These are phyloP conservation scores for Anastatus disparis DNA, from an alignment of 1,140 invertebrate species.

Conservation along the genomic window DNA sequence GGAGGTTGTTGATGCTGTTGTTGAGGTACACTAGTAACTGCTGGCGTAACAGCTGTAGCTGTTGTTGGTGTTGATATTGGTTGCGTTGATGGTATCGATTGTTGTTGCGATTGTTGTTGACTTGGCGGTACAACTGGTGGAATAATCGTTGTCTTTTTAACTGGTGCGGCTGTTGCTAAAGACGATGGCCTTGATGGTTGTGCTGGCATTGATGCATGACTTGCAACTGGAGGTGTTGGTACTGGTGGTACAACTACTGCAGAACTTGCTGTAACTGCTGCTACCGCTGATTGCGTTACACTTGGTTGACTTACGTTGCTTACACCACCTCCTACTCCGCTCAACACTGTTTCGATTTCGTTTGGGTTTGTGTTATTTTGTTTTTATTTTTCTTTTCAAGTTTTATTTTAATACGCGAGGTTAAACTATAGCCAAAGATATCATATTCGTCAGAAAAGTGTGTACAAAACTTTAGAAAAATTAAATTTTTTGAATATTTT, in stretches of 20 bases:
- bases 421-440: too few relatives aligned
- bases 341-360: conserved; percentile 21
- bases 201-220: conserved; percentile 64
- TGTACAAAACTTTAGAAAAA: too few relatives aligned
- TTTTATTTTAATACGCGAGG: too few relatives aligned
- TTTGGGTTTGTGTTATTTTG: conserved; percentile 8
- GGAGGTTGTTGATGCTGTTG: conserved; percentile 18
- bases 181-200: conserved; percentile 64
- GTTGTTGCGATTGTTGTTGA: conserved; percentile 36
- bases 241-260: conserved; percentile 51
- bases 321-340: neutral
- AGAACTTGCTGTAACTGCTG: conserved; percentile 43
- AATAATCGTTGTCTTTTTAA: conserved; percentile 60
- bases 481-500: too few relatives aligned
- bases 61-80: neutral
- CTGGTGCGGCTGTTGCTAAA: conserved; percentile 61
- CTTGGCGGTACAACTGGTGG: conserved; percentile 50
- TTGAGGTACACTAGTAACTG: conserved; percentile 58
- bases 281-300: conserved; percentile 15
- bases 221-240: conserved; percentile 57
- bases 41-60: conserved; percentile 51
- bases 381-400: too few relatives aligned
- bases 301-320: conserved; percentile 3
- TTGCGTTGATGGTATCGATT: conserved; percentile 8
- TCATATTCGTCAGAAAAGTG: too few relatives aligned